Conservation (phyloP, 2,888 invertebrate genomes). For the Emmelina monodactyla region DNA sequence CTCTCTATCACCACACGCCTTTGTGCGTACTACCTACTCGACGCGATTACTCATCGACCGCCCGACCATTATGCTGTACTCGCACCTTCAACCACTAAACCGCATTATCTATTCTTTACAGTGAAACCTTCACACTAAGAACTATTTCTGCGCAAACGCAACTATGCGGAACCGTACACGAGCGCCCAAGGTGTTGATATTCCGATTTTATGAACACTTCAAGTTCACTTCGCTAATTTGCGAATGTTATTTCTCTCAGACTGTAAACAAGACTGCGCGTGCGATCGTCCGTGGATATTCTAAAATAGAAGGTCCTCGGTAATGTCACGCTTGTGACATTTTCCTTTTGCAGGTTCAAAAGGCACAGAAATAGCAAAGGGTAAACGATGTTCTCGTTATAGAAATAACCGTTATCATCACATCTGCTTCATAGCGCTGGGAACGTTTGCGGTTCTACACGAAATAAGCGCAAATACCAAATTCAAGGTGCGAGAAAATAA, state of each 20-base stretch:
- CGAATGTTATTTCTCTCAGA: background rate
- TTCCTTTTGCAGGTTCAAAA: conserved; percentile 1
- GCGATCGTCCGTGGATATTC: background rate
- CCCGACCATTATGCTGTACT: too few species aligned
- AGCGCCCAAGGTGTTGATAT: conserved; percentile 1
- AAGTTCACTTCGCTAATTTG: background rate
- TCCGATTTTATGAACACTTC: conserved; percentile 1
- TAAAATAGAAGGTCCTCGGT: background rate
- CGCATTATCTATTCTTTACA: too few species aligned
- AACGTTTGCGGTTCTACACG: too few species aligned
- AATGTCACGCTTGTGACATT: conserved; percentile 1
- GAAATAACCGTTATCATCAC: too few species aligned
- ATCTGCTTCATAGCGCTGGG: too few species aligned
- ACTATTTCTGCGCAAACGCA: background rate
- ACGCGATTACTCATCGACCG: conserved; percentile 3
- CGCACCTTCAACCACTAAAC: too few species aligned
- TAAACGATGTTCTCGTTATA: too few species aligned
- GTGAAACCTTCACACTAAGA: too few species aligned
- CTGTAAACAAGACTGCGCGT: background rate
- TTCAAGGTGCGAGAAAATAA: too few species aligned
- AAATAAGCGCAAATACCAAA: too few species aligned
- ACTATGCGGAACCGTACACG: background rate
- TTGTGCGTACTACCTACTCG: background rate
- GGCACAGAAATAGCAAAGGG: too few species aligned
- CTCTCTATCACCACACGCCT: conserved; percentile 1